Percentiles rank a stretch among this genome's conserved stretches.
These are phyloP conservation scores for Drosophila punjabiensis DNA, from an alignment of 1,140 invertebrate species.

Conservation along the genomic window DNA sequence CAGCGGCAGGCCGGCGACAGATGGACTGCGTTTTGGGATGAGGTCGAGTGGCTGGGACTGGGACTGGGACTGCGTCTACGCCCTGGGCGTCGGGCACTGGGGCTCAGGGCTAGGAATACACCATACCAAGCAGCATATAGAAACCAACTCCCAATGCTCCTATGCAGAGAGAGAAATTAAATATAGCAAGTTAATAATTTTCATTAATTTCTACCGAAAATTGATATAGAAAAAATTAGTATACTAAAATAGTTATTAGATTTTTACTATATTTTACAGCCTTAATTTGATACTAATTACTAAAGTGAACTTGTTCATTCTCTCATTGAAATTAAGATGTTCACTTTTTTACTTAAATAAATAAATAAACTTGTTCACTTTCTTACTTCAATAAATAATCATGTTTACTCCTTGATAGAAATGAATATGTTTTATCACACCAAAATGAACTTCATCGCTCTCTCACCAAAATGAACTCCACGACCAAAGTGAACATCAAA, in stretches of 20 bases:
- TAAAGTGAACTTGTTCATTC: background rate
- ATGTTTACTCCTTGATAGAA: too few species aligned
- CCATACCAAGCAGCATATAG: background rate
- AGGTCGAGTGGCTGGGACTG: slow-evolving; percentile 24
- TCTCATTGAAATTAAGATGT: too few species aligned
- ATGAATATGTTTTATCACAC: background rate
- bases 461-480: background rate
- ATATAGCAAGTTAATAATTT: too few species aligned
- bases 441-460: background rate
- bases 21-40: slow-evolving; percentile 28
- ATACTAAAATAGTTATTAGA: too few species aligned
- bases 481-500: too few species aligned
- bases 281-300: too few species aligned
- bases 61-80: slow-evolving; percentile 31
- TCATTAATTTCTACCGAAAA: too few species aligned
- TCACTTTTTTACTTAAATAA: background rate
- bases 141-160: slow-evolving; percentile 1
- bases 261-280: too few species aligned
- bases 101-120: background rate
- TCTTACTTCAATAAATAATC: background rate
- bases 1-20: slow-evolving; percentile 27
- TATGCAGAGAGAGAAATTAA: background rate
- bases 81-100: background rate
- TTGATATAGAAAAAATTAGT: too few species aligned
- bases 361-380: too few species aligned